phyloP scores from a whole-genome alignment of 2,888 invertebrate species.

The Drepanosiphum platanoidis region DNA sequence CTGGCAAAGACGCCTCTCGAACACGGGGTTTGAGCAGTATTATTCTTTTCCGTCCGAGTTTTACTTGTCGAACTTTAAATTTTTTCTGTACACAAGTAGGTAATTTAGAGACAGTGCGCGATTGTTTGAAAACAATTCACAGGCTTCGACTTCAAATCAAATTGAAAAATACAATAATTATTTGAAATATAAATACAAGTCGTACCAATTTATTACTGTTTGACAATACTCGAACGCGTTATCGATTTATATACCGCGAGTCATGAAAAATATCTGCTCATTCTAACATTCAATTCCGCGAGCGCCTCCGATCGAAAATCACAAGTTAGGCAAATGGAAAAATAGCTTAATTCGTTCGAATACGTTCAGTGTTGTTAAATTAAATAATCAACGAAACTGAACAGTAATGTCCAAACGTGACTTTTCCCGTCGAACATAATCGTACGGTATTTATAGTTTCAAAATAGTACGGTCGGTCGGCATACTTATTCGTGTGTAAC shows the following conservation, averaged over 20 bases:
- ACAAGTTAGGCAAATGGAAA: too few relatives aligned
- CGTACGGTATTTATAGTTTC: not conserved
- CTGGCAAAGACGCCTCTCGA: too few relatives aligned
- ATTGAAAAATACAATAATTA: not conserved
- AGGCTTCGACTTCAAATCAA: not conserved
- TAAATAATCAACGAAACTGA: not conserved
- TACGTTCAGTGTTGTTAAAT: not conserved
- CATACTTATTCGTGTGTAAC: not conserved
- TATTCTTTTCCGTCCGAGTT: not conserved
- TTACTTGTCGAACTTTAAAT: not conserved
- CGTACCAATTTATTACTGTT: not conserved
- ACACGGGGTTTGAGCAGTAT: too few relatives aligned
- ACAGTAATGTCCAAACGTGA: not conserved
- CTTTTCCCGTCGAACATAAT: not conserved
- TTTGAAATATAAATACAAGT: not conserved
- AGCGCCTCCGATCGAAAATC: too few relatives aligned
- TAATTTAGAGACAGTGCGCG: not conserved
- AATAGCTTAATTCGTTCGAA: not conserved
- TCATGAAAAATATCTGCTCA: too few relatives aligned
- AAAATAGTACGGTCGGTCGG: not conserved
- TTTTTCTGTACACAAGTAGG: too few relatives aligned
- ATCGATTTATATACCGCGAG: too few relatives aligned
- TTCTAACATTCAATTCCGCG: too few relatives aligned
- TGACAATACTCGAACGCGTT: too few relatives aligned
- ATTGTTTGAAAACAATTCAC: constrained; percentile 8